Evolutionary conservation across 2,113 vertebrate genomes (phyloP), one percentile per base, ranked within the genome.

Genomic region (Xerus inauris): DNA sequence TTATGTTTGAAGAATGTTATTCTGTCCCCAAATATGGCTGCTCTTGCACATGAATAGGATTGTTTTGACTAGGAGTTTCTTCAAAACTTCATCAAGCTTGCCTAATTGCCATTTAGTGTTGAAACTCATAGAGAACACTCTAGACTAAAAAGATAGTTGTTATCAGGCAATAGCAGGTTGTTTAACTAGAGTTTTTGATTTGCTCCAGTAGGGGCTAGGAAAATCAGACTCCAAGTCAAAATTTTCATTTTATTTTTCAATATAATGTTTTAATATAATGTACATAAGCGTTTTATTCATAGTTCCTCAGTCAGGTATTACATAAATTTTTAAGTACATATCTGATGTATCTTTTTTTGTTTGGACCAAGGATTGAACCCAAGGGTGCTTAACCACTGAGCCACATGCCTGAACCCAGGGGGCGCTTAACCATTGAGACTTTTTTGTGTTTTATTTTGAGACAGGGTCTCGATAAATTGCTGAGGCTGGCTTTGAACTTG

Each of bases 21-120:
- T 71, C 40, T 62, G 90, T 69, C 38, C 45, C 64, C 32, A 83
- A 79, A 64, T 57, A 47, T 49, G 49, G 19, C 19, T 86, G 14
- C 94, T 94, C 24, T 73, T 57, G 35, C 38, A 75, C 62, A 73
- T 94, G n/a, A 83, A 45, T 17, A 76, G 67, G 64, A 94, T 76
- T 89, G 13, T 82, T 88, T 83, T 88, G 19, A 45, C 24, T 95
- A 17, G 13, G 28, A 71, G 22, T 94, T 94, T 83, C n/a, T 65
- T 89, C 65, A 67, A 67, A 82, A 82, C 54, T 42, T 73, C 40
- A 40, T 26, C n/a, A 47, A 32, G 54, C 38, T 98, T 99, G 99
- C 93, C 98, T 99, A 98, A 99, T 99, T 99, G 99, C 99, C 98
- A 99, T 99, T 99, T 99, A 99, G 98, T 99, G 99, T 99, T 99